Evolutionary conservation across 2,113 vertebrate species (phyloP).

Genomic region (Melanostigma gelatinosum): DNA sequence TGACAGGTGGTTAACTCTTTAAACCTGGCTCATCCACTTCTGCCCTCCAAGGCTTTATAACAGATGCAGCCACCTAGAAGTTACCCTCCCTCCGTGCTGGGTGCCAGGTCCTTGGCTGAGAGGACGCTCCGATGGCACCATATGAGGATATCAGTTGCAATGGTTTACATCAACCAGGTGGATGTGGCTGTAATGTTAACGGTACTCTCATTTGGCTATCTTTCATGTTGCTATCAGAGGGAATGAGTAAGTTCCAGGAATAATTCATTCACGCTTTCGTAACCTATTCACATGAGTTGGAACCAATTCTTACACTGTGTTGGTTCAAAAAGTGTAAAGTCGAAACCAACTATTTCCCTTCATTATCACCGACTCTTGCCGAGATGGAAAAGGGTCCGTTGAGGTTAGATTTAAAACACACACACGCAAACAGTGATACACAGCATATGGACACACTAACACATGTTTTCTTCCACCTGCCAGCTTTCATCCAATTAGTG

Average conservation of each 20-base stretch:
- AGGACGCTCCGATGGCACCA: too few relatives aligned
- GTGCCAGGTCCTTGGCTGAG: too few relatives aligned
- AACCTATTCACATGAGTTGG: neutral
- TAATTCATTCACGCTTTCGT: neutral
- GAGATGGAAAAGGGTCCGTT: conserved; percentile 25
- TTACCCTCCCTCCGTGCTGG: too few relatives aligned
- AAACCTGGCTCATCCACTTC: too few relatives aligned
- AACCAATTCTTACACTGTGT: neutral
- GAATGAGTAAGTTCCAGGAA: neutral
- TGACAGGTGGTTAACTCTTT: too few relatives aligned
- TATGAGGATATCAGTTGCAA: too few relatives aligned
- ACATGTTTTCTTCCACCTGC: conserved; percentile 47
- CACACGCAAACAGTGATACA: conserved; percentile 1
- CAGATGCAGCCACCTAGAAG: too few relatives aligned
- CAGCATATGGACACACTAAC: conserved; percentile 29
- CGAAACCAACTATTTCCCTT: conserved; percentile 17
- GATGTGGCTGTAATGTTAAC: neutral
- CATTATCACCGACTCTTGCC: conserved; percentile 1
- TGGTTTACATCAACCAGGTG: too few relatives aligned
- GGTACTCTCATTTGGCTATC: neutral
- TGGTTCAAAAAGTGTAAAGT: conserved; percentile 20
- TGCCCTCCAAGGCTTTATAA: too few relatives aligned
- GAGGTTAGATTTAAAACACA: conserved; percentile 14
- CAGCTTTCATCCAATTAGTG: conserved; percentile 70
- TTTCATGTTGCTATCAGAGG: neutral